Base-by-base conservation (phyloP, 2,113 vertebrate species). In the Nothoprocta pentlandii region DNA sequence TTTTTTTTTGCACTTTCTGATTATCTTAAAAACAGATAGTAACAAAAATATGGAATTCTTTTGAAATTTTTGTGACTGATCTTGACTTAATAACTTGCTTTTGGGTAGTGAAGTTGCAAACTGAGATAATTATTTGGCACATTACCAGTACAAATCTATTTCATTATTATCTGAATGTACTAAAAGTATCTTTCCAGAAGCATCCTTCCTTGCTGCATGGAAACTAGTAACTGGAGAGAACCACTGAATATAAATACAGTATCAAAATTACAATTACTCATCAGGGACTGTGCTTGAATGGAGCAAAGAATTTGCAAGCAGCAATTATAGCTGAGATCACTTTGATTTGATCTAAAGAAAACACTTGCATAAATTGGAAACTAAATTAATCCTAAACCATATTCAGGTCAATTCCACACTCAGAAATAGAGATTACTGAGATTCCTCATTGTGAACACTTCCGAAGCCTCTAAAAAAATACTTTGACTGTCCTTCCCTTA, bases 71-170 rank as follows among this genome's bases (percentile, higher is more conserved):
- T 56, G 14, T 56, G 16, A 56, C 26, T 16, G 53, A 56, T 30
- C 53, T 56, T 56, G 53, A 56, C 30, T 56, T 56, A 56, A 41
- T 13, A 74, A 47, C 22, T 41, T 80, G n/a, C 10, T 85, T 68
- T 62, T 47, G 44, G 47, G 62, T 62, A 85, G 15, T 44, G 14
- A 68, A 80, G 46, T 34, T 6, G 66, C 5, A 53, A 66, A 32
- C 10, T 6, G 44, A 14, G 20, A 66, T 34, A 51, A 71, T 7
- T 0, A 56, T 49, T 41, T 70, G 25, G n/a, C 5, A 2, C 6
- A 12, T 67, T 46, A 26, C 30, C 11, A 46, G 32, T 12, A 61
- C 6, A 41, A 41, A 80, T 44, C 21, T 34, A 53, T 75, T 67
- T 32, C 67, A 46, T 26, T 53, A 46, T 17, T 61, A n/a, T 3